Conservation (phyloP, 2,888 invertebrate genomes). For the Campoletis raptor region DNA sequence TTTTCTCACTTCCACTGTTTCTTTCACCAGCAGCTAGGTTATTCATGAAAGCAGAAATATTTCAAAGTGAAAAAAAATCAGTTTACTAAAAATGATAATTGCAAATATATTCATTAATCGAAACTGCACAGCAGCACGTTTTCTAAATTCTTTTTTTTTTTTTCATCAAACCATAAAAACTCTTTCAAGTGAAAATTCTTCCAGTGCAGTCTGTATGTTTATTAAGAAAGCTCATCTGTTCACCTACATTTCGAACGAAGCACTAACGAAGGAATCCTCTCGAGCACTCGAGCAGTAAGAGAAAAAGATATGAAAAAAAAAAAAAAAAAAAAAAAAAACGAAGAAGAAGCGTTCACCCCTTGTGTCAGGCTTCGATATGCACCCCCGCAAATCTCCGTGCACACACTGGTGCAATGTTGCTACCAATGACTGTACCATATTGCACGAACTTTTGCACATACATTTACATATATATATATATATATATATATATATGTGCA, state of each 20-base stretch:
- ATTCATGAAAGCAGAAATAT: not conserved
- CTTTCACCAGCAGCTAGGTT: not conserved
- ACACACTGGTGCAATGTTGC: slow-evolving; percentile 27
- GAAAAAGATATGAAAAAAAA: not conserved
- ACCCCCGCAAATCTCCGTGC: slow-evolving; percentile 59
- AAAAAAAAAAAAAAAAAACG: not conserved
- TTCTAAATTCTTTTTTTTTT: too few relatives aligned
- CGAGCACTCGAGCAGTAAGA: slow-evolving; percentile 25
- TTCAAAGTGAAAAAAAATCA: not conserved
- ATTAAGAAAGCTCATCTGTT: slow-evolving; percentile 26
- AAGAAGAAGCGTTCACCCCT: slow-evolving; percentile 8
- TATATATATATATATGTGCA: not conserved
- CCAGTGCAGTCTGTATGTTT: not conserved
- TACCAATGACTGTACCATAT: slow-evolving; percentile 25
- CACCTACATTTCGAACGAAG: slow-evolving; percentile 57
- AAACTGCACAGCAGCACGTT: too few relatives aligned
- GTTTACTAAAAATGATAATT: not conserved
- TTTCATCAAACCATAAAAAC: not conserved
- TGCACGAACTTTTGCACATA: slow-evolving; percentile 16
- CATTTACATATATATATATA: not conserved
- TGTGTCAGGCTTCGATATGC: slow-evolving; percentile 29
- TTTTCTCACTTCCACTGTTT: slow-evolving; percentile 5
- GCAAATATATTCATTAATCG: not conserved
- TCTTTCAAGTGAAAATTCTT: not conserved
- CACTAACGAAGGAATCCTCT: slow-evolving; percentile 33